Evolutionary conservation across 2,888 invertebrate genomes (phyloP), one percentile per base, ranked within the genome.

Genomic region (Plutella xylostella): DNA sequence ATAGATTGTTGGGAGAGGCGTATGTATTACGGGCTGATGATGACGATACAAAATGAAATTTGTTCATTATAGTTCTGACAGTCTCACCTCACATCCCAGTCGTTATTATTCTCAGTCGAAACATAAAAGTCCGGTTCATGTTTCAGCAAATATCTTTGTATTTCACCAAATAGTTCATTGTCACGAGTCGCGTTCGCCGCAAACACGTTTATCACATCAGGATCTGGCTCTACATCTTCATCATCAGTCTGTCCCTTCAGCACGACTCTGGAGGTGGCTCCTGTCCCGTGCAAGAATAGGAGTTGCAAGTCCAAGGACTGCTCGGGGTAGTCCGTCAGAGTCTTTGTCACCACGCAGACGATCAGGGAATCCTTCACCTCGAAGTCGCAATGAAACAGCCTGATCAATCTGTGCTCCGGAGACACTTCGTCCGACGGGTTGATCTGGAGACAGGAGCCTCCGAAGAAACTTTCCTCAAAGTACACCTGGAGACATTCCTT

Each of bases 391-490:
- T 72, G 66, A 37, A 82, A 65, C 19, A 85, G 50, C n/a, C 79
- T 53, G 2, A 60, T 49, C 4, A 50, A 20, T 7, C 73, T 56
- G 47, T 65, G 69, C 11, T 57, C 59, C 0, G 48, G 25, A 17
- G 53, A 48, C 3, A 58, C 20, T 4, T 19, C 45, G 50, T 78
- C 78, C 0, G 73, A 64, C 2, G 75, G 78, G 43, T 74, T 57
- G 1, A 88, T 57, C 46, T 70, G 71, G 1, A 88, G 58, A 33
- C 86, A 85, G 1, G 78, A 70, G 19, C 88, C 88, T 14, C 88
- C 88, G 18, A 60, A 67, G 57, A 82, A 87, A 50, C 76, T 77
- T 49, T 85, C 85, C 0, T 68, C 68, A 31, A 65, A 70, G 54
- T 66, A 68, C 22, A 61, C 50, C 51, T 74, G 63, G 11, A 79